Conservation (phyloP, 53 echinoderm and acorn worm species). For the Hippasteria phrygiana region DNA sequence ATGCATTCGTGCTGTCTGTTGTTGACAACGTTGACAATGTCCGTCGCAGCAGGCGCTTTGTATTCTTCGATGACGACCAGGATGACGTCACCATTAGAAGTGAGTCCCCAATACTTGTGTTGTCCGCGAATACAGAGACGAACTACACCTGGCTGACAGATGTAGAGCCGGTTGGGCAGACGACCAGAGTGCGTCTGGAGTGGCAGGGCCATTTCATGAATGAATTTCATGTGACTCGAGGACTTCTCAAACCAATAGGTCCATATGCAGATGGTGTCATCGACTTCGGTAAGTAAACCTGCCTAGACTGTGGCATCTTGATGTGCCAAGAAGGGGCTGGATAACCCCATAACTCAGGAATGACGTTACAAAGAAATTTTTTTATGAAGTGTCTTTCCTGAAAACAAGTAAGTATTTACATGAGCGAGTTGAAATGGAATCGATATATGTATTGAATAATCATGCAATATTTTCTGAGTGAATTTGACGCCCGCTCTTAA, state of each 20-base stretch:
- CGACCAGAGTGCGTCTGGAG: conserved; percentile 15
- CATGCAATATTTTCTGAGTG: too few species aligned
- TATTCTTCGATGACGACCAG: conserved; percentile 53
- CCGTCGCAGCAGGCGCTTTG: conserved; percentile 51
- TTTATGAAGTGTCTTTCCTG: too few species aligned
- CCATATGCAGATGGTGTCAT: neutral
- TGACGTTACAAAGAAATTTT: too few species aligned
- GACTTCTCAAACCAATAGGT: conserved; percentile 52
- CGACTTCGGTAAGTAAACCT: neutral
- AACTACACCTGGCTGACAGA: neutral
- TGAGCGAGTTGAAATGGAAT: too few species aligned
- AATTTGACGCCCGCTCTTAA: too few species aligned
- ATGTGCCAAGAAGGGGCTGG: too few species aligned
- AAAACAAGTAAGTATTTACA: too few species aligned
- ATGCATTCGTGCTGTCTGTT: conserved; percentile 46
- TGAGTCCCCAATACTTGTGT: conserved; percentile 16
- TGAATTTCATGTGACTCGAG: neutral
- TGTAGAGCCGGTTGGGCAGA: neutral
- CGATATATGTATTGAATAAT: too few species aligned
- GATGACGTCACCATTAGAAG: conserved; percentile 28
- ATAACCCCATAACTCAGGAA: too few species aligned
- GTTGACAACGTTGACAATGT: conserved; percentile 57
- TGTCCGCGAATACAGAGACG: conserved; percentile 46
- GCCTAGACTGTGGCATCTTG: neutral
- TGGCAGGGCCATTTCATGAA: conserved; percentile 57